Base-by-base conservation (phyloP, 2,113 vertebrate genomes). In the Perca flavescens region DNA sequence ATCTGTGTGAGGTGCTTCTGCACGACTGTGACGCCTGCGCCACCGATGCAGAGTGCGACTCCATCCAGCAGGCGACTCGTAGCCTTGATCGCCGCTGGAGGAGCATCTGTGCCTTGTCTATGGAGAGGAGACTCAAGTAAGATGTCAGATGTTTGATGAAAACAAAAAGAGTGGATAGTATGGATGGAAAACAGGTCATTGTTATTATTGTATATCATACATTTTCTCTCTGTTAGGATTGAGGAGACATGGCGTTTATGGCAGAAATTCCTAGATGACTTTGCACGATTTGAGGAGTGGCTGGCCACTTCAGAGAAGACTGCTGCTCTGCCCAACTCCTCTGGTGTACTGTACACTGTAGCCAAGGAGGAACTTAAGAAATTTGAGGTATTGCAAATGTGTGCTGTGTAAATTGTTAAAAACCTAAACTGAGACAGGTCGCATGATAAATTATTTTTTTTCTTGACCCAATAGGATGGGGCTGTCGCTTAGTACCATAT, bases 311-410 rank as follows among this genome's bases (percentile, higher is more conserved):
- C 98, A 0, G 99, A 99, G 86, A 96, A 86, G 80, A 98, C 94
- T 16, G 98, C 98, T 77, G 97, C 98, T 36, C 94, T 96, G 47
- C 96, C 98, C 16, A 98, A 97, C 91, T 99, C 99, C 65, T 98
- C 99, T 5, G 97, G 96, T 34, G 97, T 99, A 0, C 94, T 99
- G 22, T 99, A 99, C 89, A 98, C 97, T 0, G 94, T 97, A 61
- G 98, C 98, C 90, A 99, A 99, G 87, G 98, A 99, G 85, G 99
- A 99, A 58, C 95, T 99, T 19, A 99, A 99, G 95, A 99, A 97
- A 92, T 99, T 99, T 94, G 98, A 99, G 97, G 98, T 72, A 79
- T 36, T 62, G 15, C 10, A 56, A 63, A 71, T 53, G 6, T 15
- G 11, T 40, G 28, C 6, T 12, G 6, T 31, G 3, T 47, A 11